phyloP scores from a whole-genome alignment of 1,140 invertebrate species.

The Archegozetes longisetosus region DNA sequence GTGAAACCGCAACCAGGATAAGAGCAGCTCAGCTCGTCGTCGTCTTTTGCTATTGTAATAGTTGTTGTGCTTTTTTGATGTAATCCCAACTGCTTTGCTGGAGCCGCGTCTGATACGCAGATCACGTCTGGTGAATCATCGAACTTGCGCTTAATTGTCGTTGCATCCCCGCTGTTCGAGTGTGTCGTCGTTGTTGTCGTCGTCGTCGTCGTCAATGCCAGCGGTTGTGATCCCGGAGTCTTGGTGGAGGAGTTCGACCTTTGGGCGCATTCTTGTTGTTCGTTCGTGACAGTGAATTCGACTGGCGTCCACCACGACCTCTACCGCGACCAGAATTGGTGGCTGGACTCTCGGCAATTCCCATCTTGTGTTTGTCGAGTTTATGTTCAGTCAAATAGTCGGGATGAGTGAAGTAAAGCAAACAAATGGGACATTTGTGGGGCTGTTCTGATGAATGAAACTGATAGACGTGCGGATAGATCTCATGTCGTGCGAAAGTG shows the following conservation, averaged over 20 bases:
- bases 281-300: no score
- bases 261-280: no score
- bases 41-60: background rate
- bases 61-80: background rate
- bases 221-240: no score
- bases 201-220: no score
- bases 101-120: background rate
- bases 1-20: conserved; percentile 9
- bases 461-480: conserved; percentile 11
- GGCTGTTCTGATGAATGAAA: conserved; percentile 11
- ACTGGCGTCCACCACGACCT: background rate
- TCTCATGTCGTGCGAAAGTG: conserved; percentile 2
- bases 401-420: conserved; percentile 6
- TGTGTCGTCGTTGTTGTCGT: background rate
- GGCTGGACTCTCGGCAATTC: background rate
- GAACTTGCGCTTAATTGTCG: background rate
- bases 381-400: conserved; percentile 10
- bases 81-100: background rate
- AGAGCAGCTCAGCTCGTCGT: conserved; percentile 1
- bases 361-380: background rate
- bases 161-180: background rate
- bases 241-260: no score
- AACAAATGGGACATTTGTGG: conserved; percentile 10
- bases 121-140: background rate
- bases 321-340: background rate